These are phyloP conservation scores for Siniperca scherzeri DNA, from an alignment of 2,797 vertebrate species.

Conservation along the genomic window DNA sequence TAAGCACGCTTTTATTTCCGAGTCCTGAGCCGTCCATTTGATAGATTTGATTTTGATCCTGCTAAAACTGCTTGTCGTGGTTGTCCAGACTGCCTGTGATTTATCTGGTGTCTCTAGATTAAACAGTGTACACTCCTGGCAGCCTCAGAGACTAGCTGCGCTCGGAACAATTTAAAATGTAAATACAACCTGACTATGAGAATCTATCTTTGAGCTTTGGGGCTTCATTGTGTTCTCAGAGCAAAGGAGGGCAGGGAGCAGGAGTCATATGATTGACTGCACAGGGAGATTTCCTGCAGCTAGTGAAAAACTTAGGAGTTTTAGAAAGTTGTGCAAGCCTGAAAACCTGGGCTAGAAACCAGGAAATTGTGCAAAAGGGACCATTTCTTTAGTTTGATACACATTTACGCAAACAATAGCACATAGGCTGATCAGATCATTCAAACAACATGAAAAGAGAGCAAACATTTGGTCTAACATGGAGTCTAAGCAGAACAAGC, in stretches of 20 bases:
- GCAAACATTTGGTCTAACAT: conserved; percentile 25
- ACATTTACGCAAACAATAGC: conserved; percentile 32
- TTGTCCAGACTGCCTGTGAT: conserved; percentile 69
- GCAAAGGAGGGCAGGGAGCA: conserved; percentile 51
- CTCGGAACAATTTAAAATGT: conserved; percentile 72
- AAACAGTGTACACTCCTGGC: conserved; percentile 68
- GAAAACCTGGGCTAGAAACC: conserved; percentile 25
- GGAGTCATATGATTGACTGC: conserved; percentile 52
- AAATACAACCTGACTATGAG: conserved; percentile 73
- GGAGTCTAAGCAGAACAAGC: conserved; percentile 44
- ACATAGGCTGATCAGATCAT: conserved; percentile 9
- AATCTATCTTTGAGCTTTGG: conserved; percentile 66
- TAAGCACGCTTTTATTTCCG: conserved; percentile 34
- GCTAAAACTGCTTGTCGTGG: conserved; percentile 59
- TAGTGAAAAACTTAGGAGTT: conserved; percentile 23
- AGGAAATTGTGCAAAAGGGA: conserved; percentile 13
- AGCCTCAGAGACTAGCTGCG: conserved; percentile 59
- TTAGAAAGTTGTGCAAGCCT: conserved; percentile 28
- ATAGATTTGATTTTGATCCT: conserved; percentile 71
- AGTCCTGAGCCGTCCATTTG: conserved; percentile 25
- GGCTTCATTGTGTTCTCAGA: conserved; percentile 55
- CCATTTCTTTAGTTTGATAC: conserved; percentile 9
- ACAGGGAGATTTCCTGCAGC: conserved; percentile 45
- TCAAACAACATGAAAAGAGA: conserved; percentile 26
- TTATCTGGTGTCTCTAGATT: conserved; percentile 74